Evolutionary conservation across 2,888 invertebrate genomes (phyloP).

Genomic region (Aethes cnicana): DNA sequence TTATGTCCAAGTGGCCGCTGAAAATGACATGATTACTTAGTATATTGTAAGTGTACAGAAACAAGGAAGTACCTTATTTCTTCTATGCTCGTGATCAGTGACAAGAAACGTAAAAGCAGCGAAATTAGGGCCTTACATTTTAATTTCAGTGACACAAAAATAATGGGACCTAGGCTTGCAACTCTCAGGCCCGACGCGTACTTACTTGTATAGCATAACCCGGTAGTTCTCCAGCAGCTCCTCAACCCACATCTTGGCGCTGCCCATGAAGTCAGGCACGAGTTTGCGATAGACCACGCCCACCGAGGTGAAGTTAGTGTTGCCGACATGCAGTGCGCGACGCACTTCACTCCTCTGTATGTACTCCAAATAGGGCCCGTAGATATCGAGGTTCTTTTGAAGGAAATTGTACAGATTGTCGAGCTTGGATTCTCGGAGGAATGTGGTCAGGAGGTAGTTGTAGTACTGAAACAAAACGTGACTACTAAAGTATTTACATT

Average conservation of each 20-base stretch:
- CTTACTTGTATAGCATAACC: slow-evolving; percentile 84
- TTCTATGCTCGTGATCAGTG: too few relatives aligned
- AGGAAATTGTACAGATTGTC: slow-evolving; percentile 77
- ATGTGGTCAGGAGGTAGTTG: slow-evolving; percentile 72
- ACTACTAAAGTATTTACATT: neutral
- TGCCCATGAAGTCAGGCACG: slow-evolving; percentile 80
- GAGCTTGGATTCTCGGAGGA: slow-evolving; percentile 66
- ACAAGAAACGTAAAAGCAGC: too few relatives aligned
- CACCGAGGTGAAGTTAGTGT: slow-evolving; percentile 74
- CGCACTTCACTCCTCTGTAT: slow-evolving; percentile 70
- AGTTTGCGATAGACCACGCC: slow-evolving; percentile 76
- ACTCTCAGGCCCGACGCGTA: too few relatives aligned
- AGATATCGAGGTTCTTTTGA: slow-evolving; percentile 62
- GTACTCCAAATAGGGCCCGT: slow-evolving; percentile 68
- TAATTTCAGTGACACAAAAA: too few relatives aligned
- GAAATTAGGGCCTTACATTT: too few relatives aligned
- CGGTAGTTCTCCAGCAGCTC: slow-evolving; percentile 78
- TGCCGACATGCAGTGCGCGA: slow-evolving; percentile 78
- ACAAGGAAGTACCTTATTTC: too few relatives aligned
- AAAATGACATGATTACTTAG: too few relatives aligned
- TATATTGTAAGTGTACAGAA: too few relatives aligned
- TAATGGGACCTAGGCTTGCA: too few relatives aligned
- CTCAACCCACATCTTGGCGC: slow-evolving; percentile 81
- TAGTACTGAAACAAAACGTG: slow-evolving; percentile 63
- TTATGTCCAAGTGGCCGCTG: slow-evolving; percentile 84